phyloP scores from a whole-genome alignment of 2,888 invertebrate genomes.

The Eristalis intricaria region DNA sequence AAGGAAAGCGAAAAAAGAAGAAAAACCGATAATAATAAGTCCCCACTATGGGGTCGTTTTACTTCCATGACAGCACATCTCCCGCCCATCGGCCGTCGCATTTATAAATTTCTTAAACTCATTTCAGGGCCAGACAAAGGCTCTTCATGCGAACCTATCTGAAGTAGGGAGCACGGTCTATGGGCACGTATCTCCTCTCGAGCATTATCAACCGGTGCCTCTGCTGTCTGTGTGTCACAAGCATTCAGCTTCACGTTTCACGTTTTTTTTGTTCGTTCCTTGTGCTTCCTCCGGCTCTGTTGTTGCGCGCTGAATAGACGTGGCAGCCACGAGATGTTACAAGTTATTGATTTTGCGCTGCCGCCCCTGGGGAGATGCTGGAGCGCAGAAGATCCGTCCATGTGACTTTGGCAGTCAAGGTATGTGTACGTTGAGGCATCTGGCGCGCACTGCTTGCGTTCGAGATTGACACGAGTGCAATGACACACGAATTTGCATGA shows the following conservation, averaged over 20 bases:
- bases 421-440: background rate
- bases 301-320: background rate
- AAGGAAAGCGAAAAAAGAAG: background rate
- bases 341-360: slow-evolving; percentile 16
- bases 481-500: slow-evolving; percentile 25
- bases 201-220: slow-evolving; percentile 8
- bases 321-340: slow-evolving; percentile 4
- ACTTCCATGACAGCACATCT: background rate
- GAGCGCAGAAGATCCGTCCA: background rate
- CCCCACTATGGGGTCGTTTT: background rate
- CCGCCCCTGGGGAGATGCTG: background rate
- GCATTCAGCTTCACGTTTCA: slow-evolving; percentile 1
- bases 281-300: background rate
- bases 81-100: background rate
- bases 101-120: slow-evolving; percentile 5
- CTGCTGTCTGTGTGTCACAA: slow-evolving; percentile 7
- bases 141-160: background rate
- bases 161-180: background rate
- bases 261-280: background rate
- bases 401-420: background rate
- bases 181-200: slow-evolving; percentile 19
- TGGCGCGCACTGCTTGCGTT: background rate
- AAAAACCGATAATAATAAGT: background rate
- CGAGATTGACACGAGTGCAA: slow-evolving; percentile 9
- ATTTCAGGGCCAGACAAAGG: slow-evolving; percentile 7